Base-by-base conservation (phyloP, 1,140 invertebrate species). In the Solen grandis region DNA sequence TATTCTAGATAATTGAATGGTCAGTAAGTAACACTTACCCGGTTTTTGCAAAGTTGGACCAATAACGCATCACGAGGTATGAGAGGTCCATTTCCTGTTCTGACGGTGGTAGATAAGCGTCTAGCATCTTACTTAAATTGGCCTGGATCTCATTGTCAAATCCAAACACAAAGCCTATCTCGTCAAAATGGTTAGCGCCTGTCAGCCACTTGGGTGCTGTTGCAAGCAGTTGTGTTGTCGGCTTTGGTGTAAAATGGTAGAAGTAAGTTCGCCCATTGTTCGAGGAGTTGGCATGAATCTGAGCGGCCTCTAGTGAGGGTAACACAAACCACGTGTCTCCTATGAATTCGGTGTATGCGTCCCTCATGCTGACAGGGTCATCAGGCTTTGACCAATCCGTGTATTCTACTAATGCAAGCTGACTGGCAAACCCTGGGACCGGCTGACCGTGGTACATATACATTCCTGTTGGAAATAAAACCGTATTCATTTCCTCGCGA, bases 21-120 rank as follows among this genome's bases (percentile, higher is more conserved):
- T n/a, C n/a, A n/a, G n/a, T n/a, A n/a, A n/a, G n/a, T n/a, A 62
- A 33, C 29, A 68, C n/a, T 22, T 66, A 66, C 63, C 63, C 13
- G 16, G 63, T 41, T 66, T 66, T 66, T 41, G 63, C 63, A 35
- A 66, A 66, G 36, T 66, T 66, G 14, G 63, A 66, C 63, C 63
- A 66, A 25, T 66, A 66, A 4, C 35, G 27, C 35, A 66, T 66
- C 1, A 66, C 16, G 22, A 29, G 31, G 14, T n/a, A 22, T 22
- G 63, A 66, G 5, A 66, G 63, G 13, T 41, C 14, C 14, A 46
- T 35, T 27, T 66, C 63, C 36, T 25, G 3, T 13, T 22, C 36
- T 22, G 63, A 27, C 2, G 38, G 35, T 46, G 1, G 27, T 35
- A 41, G 50, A 22, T 13, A 29, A 3, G 63, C 27, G 14, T 41